Conservation (phyloP, 2,888 invertebrate species). For the Scaeva pyrastri region DNA sequence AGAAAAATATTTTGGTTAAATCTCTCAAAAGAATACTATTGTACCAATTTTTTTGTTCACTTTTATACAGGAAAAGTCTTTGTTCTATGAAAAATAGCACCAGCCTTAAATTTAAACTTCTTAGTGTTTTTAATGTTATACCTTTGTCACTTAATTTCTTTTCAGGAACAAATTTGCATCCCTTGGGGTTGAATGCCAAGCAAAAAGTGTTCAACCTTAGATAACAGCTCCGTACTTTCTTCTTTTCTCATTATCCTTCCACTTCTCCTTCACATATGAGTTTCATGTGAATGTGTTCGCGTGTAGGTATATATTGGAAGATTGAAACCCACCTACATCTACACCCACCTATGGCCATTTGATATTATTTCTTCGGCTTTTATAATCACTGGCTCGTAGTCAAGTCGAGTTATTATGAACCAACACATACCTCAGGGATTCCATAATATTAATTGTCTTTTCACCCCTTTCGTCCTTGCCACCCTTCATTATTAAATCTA, state of each 20-base stretch:
- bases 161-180: not conserved
- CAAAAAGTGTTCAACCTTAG: conserved; percentile 1
- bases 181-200: not conserved
- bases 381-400: conserved; percentile 55
- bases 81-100: too few species aligned
- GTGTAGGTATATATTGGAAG: not conserved
- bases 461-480: conserved; percentile 39
- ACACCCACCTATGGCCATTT: not conserved
- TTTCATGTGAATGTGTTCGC: not conserved
- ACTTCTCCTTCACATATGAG: not conserved
- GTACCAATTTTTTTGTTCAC: too few species aligned
- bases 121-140: too few species aligned
- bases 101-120: too few species aligned
- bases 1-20: too few species aligned
- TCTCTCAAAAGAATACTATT: too few species aligned
- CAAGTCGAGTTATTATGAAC: conserved; percentile 62
- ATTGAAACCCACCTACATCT: not conserved
- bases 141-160: not conserved
- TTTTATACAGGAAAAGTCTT: too few species aligned
- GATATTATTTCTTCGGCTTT: conserved; percentile 51
- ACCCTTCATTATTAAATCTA: conserved; percentile 53
- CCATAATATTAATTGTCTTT: conserved; percentile 71
- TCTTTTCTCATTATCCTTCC: not conserved
- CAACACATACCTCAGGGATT: conserved; percentile 64
- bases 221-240: not conserved